Base-by-base conservation (phyloP, 2,888 invertebrate species). In the Drosophila falleni region DNA sequence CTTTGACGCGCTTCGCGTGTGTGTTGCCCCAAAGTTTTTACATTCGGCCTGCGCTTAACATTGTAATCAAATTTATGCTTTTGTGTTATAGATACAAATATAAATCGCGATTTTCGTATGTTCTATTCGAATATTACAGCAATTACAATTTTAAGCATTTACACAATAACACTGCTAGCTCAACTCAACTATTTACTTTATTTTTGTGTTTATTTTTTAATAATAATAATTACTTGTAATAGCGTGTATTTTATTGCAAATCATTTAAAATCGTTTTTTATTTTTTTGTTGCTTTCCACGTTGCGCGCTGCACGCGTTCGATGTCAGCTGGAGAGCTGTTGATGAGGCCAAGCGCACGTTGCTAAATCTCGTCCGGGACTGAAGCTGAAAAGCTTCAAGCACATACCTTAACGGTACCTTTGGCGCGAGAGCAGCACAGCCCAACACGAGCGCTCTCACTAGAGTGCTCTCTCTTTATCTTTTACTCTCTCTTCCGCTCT, bases 281-380 rank as follows among this genome's bases (percentile, higher is more conserved):
- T 41, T 33, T 56, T 50, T 50, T 42, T 39, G 65, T 65, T 73
- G 65, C 49, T 70, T 65, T 71, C 50, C 58, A 60, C 76, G 71
- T 61, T 71, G 59, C 69, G 70, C 46, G 65, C 35, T 80, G 80
- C 80, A 81, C 81, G 79, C 77, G 76, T 67, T 71, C 64, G 59
- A 50, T 60, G 50, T 50, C 60, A 53, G 65, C 51, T 53, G 35
- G 37, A 59, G 67, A 67, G 59, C 67, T 59, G 61, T 11, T 37
- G 63, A 49, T 63, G 59, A 59, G 61, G 64, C 69, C 75, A 76
- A 85, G 89, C 89, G 87, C 88, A 90, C 84, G 86, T 86, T 80
- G 74, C 84, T 69, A 91, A 89, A 89, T 91, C 91, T 92, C 90
- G 88, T 91, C 91, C 91, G 90, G 91, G 92, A 92, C 92, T 92